A percentile compares a stretch with the other conserved stretches of the same genome.
phyloP scores from a whole-genome alignment of 2,797 vertebrate species.

The Onychomys leucogaster region DNA sequence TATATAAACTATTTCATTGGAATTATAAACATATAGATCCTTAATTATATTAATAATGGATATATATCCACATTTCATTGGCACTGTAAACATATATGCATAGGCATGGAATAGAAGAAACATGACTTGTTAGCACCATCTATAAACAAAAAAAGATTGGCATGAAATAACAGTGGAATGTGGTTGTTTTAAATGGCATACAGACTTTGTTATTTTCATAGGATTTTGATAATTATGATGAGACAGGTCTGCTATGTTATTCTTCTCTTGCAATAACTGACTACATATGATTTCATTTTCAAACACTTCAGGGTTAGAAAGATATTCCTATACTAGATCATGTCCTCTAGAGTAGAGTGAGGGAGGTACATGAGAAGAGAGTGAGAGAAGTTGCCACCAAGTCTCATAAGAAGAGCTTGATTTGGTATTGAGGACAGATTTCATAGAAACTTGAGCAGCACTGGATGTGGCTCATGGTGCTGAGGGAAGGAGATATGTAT shows the following conservation, averaged over 20 bases:
- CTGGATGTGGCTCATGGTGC: background rate
- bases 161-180: background rate
- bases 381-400: background rate
- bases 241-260: background rate
- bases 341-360: background rate
- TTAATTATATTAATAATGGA: background rate
- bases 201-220: background rate
- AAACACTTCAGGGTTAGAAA: background rate
- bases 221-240: background rate
- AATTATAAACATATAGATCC: background rate
- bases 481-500: background rate
- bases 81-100: background rate
- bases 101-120: background rate
- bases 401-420: background rate
- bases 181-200: background rate
- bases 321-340: background rate
- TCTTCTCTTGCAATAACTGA: background rate
- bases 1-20: background rate
- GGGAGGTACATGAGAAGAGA: background rate
- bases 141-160: background rate
- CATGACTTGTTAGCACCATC: background rate
- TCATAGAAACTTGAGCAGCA: background rate
- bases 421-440: background rate
- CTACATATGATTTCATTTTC: background rate
- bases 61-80: background rate